These are phyloP conservation scores for Caenorhabditis auriculariae DNA, from an alignment of 2,888 invertebrate genomes.

Conservation along the genomic window DNA sequence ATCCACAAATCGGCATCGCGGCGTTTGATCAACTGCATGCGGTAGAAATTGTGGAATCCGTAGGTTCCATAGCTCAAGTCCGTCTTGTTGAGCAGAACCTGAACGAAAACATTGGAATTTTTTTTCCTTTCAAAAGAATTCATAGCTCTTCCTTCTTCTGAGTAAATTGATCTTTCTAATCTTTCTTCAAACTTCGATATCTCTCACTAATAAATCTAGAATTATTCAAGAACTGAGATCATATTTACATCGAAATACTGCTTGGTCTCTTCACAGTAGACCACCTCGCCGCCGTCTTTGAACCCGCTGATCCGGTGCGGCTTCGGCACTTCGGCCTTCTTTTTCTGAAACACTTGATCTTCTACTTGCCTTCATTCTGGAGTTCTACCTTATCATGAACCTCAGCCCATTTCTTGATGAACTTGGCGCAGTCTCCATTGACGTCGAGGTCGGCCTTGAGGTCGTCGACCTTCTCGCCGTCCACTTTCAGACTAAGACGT, in stretches of 20 bases:
- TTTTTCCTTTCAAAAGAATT: background rate
- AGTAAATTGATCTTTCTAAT: background rate
- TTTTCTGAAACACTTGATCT: constrained; percentile 6
- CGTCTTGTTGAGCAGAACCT: constrained; percentile 67
- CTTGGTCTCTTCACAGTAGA: constrained; percentile 35
- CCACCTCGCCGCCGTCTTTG: constrained; percentile 41
- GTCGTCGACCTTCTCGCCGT: background rate
- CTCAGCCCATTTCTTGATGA: constrained; percentile 19
- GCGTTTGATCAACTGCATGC: constrained; percentile 68
- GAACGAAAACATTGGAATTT: too few relatives aligned
- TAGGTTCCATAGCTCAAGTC: constrained; percentile 66
- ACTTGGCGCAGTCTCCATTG: constrained; percentile 22
- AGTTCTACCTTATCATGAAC: constrained; percentile 19
- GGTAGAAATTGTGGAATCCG: constrained; percentile 70
- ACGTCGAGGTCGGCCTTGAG: constrained; percentile 17
- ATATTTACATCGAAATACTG: constrained; percentile 34
- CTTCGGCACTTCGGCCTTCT: constrained; percentile 20
- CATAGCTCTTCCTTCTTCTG: too few relatives aligned
- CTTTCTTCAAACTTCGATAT: background rate
- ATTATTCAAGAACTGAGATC: too few relatives aligned
- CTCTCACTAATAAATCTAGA: too few relatives aligned
- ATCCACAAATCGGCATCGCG: constrained; percentile 66
- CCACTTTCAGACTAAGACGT: too few relatives aligned
- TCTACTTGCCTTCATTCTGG: background rate
- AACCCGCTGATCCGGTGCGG: constrained; percentile 42